phyloP scores from a whole-genome alignment of 2,888 invertebrate genomes.

The Acanthosoma haemorrhoidale region DNA sequence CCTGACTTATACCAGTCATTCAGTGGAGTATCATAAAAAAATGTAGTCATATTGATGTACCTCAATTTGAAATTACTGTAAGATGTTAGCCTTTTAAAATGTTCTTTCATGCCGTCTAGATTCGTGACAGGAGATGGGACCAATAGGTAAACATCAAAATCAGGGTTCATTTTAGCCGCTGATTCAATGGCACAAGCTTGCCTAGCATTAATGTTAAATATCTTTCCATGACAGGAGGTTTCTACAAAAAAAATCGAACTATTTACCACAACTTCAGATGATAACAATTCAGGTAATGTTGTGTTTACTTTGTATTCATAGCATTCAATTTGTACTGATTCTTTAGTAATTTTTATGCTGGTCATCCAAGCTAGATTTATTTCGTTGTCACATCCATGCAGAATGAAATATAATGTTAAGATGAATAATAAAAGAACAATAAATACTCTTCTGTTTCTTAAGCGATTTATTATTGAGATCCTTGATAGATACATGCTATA shows the following conservation, averaged over 20 bases:
- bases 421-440: neutral
- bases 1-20: slow-evolving; percentile 52
- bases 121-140: slow-evolving; percentile 40
- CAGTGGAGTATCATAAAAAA: slow-evolving; percentile 52
- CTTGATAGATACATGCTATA: neutral
- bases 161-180: slow-evolving; percentile 57
- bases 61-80: slow-evolving; percentile 37
- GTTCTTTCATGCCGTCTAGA: neutral
- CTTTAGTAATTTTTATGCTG: slow-evolving; percentile 1
- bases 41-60: slow-evolving; percentile 39
- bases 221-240: slow-evolving; percentile 54
- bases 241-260: slow-evolving; percentile 62
- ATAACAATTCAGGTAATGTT: neutral
- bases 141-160: slow-evolving; percentile 50
- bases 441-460: neutral
- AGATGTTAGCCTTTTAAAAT: slow-evolving; percentile 14
- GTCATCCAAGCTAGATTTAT: slow-evolving; percentile 12
- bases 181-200: slow-evolving; percentile 67
- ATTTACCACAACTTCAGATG: slow-evolving; percentile 29
- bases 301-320: slow-evolving; percentile 26
- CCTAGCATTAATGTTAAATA: slow-evolving; percentile 50
- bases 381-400: neutral
- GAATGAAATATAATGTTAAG: neutral
- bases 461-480: neutral
- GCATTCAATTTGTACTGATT: slow-evolving; percentile 32